A percentile compares a stretch with the other conserved stretches of the same genome.
These are phyloP conservation scores for Acomys russatus DNA, from an alignment of 2,797 vertebrate species.

Conservation along the genomic window DNA sequence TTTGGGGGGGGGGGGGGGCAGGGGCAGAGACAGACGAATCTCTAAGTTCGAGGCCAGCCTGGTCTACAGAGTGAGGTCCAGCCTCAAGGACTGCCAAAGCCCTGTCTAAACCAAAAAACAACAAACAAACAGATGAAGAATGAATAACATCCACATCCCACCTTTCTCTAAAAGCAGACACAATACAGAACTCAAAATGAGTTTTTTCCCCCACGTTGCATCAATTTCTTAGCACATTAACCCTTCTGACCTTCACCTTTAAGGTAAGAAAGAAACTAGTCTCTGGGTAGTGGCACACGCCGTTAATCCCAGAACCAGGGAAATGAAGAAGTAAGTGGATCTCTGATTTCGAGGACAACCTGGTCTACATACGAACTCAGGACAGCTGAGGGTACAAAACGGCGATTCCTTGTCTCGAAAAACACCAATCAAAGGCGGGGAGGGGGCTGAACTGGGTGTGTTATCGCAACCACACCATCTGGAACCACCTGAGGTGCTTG, in stretches of 20 bases:
- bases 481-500: not conserved
- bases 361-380: not conserved
- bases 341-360: not conserved
- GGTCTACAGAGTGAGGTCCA: not conserved
- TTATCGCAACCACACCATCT: not conserved
- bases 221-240: slow-evolving; percentile 18
- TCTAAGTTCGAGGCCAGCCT: not conserved
- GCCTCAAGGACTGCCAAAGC: not conserved
- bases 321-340: not conserved
- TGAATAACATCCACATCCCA: not conserved
- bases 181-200: not conserved
- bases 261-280: not conserved
- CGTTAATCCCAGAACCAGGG: not conserved
- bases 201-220: not conserved
- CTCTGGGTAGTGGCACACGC: not conserved
- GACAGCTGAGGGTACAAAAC: not conserved
- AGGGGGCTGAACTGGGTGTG: not conserved
- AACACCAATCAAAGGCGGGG: not conserved
- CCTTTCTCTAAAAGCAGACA: not conserved
- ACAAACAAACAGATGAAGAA: too few relatives aligned
- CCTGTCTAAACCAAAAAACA: not conserved
- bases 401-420: not conserved
- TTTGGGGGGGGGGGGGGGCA: too few relatives aligned
- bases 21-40: not conserved
- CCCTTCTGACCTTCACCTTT: not conserved